A percentile compares a stretch with the other conserved stretches of the same genome.
phyloP scores from a whole-genome alignment of 2,113 vertebrate genomes.

The Globicephala melas region DNA sequence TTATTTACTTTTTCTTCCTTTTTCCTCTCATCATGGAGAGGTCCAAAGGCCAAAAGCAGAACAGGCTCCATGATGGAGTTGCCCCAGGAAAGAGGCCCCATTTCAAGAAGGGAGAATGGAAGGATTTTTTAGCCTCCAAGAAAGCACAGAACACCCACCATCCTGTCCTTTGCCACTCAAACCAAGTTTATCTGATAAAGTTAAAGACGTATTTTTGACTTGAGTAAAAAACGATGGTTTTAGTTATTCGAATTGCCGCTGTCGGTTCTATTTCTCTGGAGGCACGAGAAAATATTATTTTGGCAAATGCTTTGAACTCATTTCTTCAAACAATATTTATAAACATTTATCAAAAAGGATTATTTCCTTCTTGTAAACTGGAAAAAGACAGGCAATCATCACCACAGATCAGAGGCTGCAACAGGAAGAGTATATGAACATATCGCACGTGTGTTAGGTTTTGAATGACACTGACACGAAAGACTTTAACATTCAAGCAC shows the following conservation, averaged over 20 bases:
- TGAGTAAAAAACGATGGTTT: not conserved
- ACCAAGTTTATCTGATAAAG: not conserved
- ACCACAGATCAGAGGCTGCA: rapidly evolving
- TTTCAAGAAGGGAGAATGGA: rapidly evolving
- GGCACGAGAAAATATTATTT: not conserved
- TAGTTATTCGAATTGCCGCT: not conserved
- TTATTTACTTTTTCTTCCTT: not conserved
- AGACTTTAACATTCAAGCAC: not conserved
- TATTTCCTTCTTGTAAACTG: not conserved
- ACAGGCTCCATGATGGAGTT: rapidly evolving
- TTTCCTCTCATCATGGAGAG: not conserved
- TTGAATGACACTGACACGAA: rapidly evolving
- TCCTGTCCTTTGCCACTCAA: not conserved
- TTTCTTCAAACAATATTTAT: not conserved
- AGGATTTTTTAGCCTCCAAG: not conserved
- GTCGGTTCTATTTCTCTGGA: not conserved
- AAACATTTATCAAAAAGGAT: not conserved
- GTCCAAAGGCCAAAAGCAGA: not conserved
- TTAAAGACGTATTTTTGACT: not conserved
- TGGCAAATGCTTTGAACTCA: not conserved
- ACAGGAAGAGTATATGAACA: not conserved
- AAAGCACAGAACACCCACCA: not conserved
- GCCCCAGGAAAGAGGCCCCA: rapidly evolving
- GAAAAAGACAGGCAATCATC: not conserved
- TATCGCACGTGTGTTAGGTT: rapidly evolving